Evolutionary conservation across 2,797 vertebrate genomes (phyloP).

Genomic region (Rhabdophis nuchalis): DNA sequence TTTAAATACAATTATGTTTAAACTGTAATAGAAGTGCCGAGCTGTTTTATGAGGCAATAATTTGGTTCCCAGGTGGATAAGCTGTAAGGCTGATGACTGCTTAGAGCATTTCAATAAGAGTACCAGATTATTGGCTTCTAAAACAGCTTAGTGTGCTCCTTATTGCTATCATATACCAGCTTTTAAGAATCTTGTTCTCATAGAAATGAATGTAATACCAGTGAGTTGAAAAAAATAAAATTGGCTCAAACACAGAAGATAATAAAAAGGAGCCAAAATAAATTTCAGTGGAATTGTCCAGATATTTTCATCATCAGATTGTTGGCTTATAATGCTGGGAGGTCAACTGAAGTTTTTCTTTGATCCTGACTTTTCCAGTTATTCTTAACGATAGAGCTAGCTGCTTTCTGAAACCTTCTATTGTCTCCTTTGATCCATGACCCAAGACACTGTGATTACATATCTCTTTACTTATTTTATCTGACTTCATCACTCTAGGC

Average conservation of each 20-base stretch:
- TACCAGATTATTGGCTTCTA: conserved; percentile 51
- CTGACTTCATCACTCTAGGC: not conserved
- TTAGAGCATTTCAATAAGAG: conserved; percentile 49
- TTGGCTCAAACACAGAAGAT: not conserved
- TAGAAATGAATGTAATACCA: conserved; percentile 45
- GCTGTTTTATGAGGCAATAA: conserved; percentile 60
- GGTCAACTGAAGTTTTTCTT: not conserved
- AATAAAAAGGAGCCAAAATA: not conserved
- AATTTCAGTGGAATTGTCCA: not conserved
- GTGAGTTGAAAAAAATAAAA: conserved; percentile 20
- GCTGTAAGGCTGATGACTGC: conserved; percentile 47
- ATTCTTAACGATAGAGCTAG: not conserved
- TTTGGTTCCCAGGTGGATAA: conserved; percentile 54
- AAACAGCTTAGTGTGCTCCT: conserved; percentile 45
- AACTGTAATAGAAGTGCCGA: conserved; percentile 48
- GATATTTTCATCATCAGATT: not conserved
- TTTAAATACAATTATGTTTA: conserved; percentile 65
- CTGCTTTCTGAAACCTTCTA: not conserved
- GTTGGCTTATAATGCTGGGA: not conserved
- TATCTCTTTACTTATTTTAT: not conserved
- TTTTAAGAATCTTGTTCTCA: conserved; percentile 47
- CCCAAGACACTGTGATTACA: not conserved
- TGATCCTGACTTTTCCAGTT: not conserved
- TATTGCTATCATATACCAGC: conserved; percentile 36
- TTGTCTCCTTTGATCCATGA: not conserved